phyloP scores from a whole-genome alignment of 2,888 invertebrate species.

The Pheosia gnoma region DNA sequence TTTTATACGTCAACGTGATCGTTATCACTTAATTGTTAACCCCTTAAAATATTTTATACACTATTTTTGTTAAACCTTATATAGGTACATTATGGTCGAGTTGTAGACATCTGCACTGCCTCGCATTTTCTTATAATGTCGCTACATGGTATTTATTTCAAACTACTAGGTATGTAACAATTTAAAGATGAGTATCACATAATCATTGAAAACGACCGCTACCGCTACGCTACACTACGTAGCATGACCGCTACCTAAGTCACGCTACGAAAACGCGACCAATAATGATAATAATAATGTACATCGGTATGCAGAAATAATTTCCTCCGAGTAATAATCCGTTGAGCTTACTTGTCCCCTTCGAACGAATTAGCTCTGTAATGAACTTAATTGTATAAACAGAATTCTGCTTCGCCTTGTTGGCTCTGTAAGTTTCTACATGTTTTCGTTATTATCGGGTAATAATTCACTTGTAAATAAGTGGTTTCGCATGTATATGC shows the following conservation, averaged over 20 bases:
- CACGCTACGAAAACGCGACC: constrained; percentile 51
- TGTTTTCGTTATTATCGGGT: constrained; percentile 48
- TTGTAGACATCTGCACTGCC: too few relatives aligned
- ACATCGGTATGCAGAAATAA: constrained; percentile 67
- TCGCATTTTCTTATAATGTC: too few relatives aligned
- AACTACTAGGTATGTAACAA: too few relatives aligned
- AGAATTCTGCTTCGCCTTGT: constrained; percentile 59
- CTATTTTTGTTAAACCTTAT: too few relatives aligned
- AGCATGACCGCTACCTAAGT: constrained; percentile 33
- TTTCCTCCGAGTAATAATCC: constrained; percentile 51
- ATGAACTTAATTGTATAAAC: constrained; percentile 72
- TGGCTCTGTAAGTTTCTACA: constrained; percentile 44
- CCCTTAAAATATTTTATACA: too few relatives aligned
- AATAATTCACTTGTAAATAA: constrained; percentile 46
- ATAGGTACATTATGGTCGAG: too few relatives aligned
- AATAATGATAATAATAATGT: constrained; percentile 62
- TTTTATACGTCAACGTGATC: too few relatives aligned
- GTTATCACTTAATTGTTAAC: too few relatives aligned
- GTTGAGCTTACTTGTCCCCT: constrained; percentile 73
- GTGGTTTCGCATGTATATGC: constrained; percentile 26
- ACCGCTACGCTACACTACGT: constrained; percentile 8
- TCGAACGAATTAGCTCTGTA: constrained; percentile 65
- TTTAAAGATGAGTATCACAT: too few relatives aligned
- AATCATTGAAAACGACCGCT: too few relatives aligned
- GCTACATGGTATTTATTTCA: too few relatives aligned